Percentiles rank a stretch among this genome's conserved stretches.
Conservation (phyloP, 2,797 vertebrate genomes). For the Leptoclinus maculatus region DNA sequence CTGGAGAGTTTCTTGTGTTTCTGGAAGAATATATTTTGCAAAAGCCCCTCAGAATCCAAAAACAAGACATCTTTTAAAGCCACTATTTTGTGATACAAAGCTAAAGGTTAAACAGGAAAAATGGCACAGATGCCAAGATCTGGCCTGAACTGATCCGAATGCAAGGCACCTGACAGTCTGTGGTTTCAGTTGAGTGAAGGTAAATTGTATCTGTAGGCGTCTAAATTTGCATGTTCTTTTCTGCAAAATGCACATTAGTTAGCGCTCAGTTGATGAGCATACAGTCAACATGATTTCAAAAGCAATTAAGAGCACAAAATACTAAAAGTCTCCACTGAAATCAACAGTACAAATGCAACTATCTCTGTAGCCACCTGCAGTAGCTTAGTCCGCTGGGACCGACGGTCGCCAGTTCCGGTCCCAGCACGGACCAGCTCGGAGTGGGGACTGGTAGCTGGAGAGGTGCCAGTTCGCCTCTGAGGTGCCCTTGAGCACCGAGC, state of each 20-base stretch:
- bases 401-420: neutral
- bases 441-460: neutral
- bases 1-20: neutral
- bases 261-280: neutral
- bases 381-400: too few relatives aligned
- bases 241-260: neutral
- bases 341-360: neutral
- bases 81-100: constrained; percentile 4
- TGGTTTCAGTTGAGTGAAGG: neutral
- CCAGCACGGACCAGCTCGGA: neutral
- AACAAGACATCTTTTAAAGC: neutral
- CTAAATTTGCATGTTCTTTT: too few relatives aligned
- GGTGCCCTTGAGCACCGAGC: neutral
- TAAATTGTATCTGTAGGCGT: neutral
- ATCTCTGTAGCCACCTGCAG: neutral
- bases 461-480: neutral
- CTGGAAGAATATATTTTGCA: neutral
- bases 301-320: neutral
- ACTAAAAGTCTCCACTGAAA: neutral
- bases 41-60: constrained; percentile 6
- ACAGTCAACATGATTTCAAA: too few relatives aligned
- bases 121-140: neutral
- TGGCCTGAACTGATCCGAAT: constrained; percentile 2
- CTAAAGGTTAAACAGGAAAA: neutral
- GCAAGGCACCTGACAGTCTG: neutral